Conservation (phyloP, 2,113 vertebrate species). For the Lipotes vexillifer region DNA sequence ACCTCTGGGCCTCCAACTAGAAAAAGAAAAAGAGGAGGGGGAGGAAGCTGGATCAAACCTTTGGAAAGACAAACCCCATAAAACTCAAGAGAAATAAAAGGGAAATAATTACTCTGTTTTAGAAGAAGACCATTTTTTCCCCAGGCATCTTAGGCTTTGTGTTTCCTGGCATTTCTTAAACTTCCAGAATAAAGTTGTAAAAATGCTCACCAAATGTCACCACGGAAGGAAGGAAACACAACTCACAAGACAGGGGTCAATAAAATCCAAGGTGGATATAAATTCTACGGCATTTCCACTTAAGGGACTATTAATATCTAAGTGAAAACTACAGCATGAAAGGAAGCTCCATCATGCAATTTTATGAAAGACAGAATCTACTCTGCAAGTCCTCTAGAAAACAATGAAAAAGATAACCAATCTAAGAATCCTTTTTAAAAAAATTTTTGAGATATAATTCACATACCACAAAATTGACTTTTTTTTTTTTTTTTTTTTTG, state of each 20-base stretch:
- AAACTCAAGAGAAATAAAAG: neutral
- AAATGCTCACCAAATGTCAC: conserved; percentile 4
- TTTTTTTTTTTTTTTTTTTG: neutral
- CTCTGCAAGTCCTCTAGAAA: neutral
- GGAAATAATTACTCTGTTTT: neutral
- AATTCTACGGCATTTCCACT: neutral
- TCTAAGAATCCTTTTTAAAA: neutral
- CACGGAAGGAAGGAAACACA: neutral
- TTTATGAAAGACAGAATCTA: neutral
- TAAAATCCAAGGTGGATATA: neutral
- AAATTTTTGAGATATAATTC: neutral
- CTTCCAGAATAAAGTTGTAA: conserved; percentile 53
- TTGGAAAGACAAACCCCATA: neutral
- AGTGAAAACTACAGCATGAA: neutral
- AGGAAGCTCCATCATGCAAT: neutral
- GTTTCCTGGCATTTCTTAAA: conserved; percentile 41
- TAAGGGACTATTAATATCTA: neutral
- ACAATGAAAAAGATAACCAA: neutral
- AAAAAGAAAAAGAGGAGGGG: neutral
- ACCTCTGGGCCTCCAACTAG: neutral
- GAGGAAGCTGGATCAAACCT: neutral
- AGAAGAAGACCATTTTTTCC: conserved; percentile 39
- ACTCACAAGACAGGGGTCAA: neutral
- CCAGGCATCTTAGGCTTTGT: conserved; percentile 15
- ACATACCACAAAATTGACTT: neutral